Base-by-base conservation (phyloP, 2,797 vertebrate genomes). In the Lagodon rhomboides region DNA sequence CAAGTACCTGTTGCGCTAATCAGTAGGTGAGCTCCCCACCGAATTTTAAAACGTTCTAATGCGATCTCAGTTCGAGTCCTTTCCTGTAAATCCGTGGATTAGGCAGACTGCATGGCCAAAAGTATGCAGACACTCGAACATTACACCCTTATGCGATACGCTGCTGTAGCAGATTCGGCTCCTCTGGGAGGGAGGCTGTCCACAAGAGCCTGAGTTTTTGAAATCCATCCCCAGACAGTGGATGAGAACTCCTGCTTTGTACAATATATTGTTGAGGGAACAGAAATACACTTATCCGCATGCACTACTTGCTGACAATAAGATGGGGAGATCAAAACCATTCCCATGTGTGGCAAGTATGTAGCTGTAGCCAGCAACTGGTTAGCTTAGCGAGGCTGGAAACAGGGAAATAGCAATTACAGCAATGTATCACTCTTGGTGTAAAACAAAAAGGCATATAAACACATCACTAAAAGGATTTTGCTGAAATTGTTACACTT, bases 1-100 rank as follows among this genome's bases (percentile, higher is more conserved):
- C 12, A 56, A 59, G 64, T 53, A 84, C 65, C 81, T 82, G 74
- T 80, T 86, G 44, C 27, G 2, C 27, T 73, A 41, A 66, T 49
- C 46, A 22, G 54, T 73, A 51, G 22, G 34, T 22, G 16, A 63
- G 47, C 69, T 58, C 58, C 58, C 74, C 23, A 27, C 34, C 3
- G 27, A 50, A 27, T 62, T 63, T n/a, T 15, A 25, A 64, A 60
- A 46, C 7, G 34, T 43, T 63, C 12, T 53, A 30, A 59, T 68
- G 0, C 25, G 43, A 64, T 49, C 18, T 20, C 5, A 60, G 2
- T 30, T 30, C 41, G 20, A 43, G 27, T 46, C 4, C 3, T 55
- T 11, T 17, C 43, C 23, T 51, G 16, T 56, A 44, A 75, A 74
- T 49, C 23, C 12, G 43, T 27, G 9, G 6, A 73, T 69, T 55